A percentile compares a stretch with the other conserved stretches of the same genome.
Conservation (phyloP, 2,888 invertebrate genomes). For the Bugulina stolonifera region DNA sequence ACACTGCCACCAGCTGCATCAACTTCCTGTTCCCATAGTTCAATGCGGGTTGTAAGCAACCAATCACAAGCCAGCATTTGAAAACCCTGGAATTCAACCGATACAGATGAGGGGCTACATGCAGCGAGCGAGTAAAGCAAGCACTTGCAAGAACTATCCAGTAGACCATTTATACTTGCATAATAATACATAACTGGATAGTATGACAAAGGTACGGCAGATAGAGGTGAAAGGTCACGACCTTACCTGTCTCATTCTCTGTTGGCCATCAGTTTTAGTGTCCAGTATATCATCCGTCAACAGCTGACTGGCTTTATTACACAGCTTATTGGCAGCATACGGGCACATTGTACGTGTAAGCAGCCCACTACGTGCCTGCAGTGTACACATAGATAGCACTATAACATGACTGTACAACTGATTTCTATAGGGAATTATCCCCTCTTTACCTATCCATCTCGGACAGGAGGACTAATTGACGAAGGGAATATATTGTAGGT, state of each 20-base stretch:
- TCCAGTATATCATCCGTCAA: not conserved
- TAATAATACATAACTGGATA: not conserved
- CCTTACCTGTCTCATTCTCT: slow-evolving; percentile 3
- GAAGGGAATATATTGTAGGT: too few species aligned
- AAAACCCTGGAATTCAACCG: slow-evolving; percentile 62
- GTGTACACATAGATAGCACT: not conserved
- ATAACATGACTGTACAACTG: too few species aligned
- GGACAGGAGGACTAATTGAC: too few species aligned
- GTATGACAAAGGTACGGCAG: not conserved
- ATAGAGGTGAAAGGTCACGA: not conserved
- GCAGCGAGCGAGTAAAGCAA: too few species aligned
- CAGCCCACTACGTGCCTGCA: slow-evolving; percentile 4
- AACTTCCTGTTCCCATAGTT: slow-evolving; percentile 71
- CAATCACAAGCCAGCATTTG: slow-evolving; percentile 90
- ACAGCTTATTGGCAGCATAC: slow-evolving; percentile 7
- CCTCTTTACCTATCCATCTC: too few species aligned
- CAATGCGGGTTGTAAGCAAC: slow-evolving; percentile 82
- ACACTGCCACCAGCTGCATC: slow-evolving; percentile 26
- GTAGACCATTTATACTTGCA: not conserved
- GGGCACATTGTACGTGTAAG: slow-evolving; percentile 11
- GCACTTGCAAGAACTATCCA: too few species aligned
- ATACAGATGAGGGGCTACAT: too few species aligned
- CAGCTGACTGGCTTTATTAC: slow-evolving; percentile 10
- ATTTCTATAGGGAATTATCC: too few species aligned
- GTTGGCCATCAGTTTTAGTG: not conserved